Evolutionary conservation across 1,140 invertebrate species (phyloP), one percentile per base, ranked within the genome.

Genomic region (Diachasma alloeum): DNA sequence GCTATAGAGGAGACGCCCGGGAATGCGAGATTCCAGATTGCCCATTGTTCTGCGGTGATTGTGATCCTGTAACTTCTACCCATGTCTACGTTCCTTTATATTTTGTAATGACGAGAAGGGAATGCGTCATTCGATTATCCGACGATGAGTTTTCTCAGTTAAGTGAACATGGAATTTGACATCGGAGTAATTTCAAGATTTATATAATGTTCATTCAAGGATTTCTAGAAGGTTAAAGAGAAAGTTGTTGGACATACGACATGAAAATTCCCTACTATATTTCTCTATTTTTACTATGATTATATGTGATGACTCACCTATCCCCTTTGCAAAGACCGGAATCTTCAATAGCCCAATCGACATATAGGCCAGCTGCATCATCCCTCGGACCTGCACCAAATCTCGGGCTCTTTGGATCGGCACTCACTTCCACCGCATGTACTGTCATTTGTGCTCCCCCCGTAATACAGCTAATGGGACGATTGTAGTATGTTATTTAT

Each of bases 331-430:
- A 92, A 39, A 96, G 86, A 26, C 92, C 93, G 24, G 93, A 93
- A 79, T 94, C 93, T 76, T 95, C 94, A 0, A 94, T 89, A 0
- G 94, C 93, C 95, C 95, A 95, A 77, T 95, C 94, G 4, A 96
- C 91, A 78, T 91, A 93, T 0, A 94, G 88, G 0, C 94, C 94
- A 0, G 91, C 87, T 4, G 86, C 84, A 71, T 93, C 91, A 11
- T 93, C 90, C 53, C 91, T 90, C 13, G 91, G 89, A 1, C 91
- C 90, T 22, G 90, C 85, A 26, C 89, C 94, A 86, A 91, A 94
- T 83, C 89, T 91, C 36, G 91, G 93, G 87, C 92, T 93, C 80
- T 93, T 92, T 4, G 91, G 90, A 81, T 94, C 92, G 76, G 92
- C 93, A 42, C 90, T 90, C 0, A 94, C 88, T 86, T 94, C 92